phyloP scores from a whole-genome alignment of 2,797 vertebrate genomes.

The Leptoclinus maculatus region DNA sequence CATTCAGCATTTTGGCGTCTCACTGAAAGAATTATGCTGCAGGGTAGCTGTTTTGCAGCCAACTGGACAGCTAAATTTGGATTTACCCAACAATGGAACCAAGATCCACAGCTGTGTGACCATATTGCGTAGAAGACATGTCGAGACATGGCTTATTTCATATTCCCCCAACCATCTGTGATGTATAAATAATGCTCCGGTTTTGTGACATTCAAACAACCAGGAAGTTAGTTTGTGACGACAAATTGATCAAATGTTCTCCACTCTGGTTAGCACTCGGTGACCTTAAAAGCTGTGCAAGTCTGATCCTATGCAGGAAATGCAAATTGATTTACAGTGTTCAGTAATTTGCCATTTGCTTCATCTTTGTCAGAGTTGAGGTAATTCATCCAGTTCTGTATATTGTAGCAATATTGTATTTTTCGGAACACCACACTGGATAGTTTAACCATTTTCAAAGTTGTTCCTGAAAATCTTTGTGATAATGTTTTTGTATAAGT shows the following conservation, averaged over 20 bases:
- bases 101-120: slow-evolving; percentile 78
- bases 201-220: slow-evolving; percentile 52
- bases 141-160: slow-evolving; percentile 66
- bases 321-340: background rate
- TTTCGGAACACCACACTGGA: background rate
- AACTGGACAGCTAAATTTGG: slow-evolving; percentile 79
- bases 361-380: background rate
- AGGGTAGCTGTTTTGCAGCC: slow-evolving; percentile 70
- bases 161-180: slow-evolving; percentile 71
- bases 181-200: slow-evolving; percentile 66
- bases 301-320: background rate
- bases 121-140: slow-evolving; percentile 74
- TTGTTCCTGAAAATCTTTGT: background rate
- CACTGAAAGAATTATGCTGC: slow-evolving; percentile 69
- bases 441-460: background rate
- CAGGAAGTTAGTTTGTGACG: slow-evolving; percentile 34
- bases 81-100: slow-evolving; percentile 76
- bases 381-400: background rate
- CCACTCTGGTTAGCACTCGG: background rate
- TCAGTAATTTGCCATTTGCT: background rate
- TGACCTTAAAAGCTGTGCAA: slow-evolving; percentile 5
- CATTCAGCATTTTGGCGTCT: slow-evolving; percentile 72
- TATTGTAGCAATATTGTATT: background rate
- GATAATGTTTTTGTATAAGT: background rate
- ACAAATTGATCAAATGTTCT: slow-evolving; percentile 8